These are phyloP conservation scores for Actias luna DNA, from an alignment of 2,888 invertebrate genomes.

Conservation along the genomic window DNA sequence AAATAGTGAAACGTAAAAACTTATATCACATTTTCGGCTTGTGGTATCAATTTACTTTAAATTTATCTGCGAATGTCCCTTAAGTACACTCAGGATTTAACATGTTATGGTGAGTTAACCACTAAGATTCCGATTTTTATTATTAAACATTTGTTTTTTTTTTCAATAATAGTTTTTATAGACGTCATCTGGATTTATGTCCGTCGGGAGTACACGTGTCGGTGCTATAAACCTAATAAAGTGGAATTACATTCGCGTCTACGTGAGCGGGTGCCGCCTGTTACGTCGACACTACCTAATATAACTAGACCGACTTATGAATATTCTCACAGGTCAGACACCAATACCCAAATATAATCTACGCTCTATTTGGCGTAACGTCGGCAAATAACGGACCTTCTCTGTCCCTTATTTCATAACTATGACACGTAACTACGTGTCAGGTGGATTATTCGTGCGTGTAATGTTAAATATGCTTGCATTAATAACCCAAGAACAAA, in stretches of 20 bases:
- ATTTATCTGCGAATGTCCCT: too few relatives aligned
- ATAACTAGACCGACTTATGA: constrained; percentile 40
- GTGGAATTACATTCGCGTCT: constrained; percentile 46
- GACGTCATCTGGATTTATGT: constrained; percentile 51
- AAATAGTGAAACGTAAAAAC: too few relatives aligned
- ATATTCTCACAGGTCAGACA: constrained; percentile 35
- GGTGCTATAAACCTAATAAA: constrained; percentile 54
- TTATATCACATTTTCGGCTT: too few relatives aligned
- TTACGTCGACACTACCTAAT: constrained; percentile 31
- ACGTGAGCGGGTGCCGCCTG: constrained; percentile 36
- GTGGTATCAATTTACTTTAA: too few relatives aligned
- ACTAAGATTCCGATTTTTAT: too few relatives aligned
- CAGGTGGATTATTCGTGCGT: neutral
- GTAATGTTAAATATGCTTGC: neutral
- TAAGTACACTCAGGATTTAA: too few relatives aligned
- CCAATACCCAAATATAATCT: constrained; percentile 21
- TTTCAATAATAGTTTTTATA: constrained; percentile 39
- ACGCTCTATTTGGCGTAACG: constrained; percentile 7
- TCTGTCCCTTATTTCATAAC: neutral
- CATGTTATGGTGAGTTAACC: too few relatives aligned
- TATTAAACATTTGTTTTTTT: too few relatives aligned
- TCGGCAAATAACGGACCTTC: constrained; percentile 3
- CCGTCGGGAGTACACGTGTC: constrained; percentile 46
- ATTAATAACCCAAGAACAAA: neutral
- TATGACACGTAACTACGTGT: constrained; percentile 7